phyloP scores from a whole-genome alignment of 2,113 vertebrate species.

The Physeter macrocephalus region DNA sequence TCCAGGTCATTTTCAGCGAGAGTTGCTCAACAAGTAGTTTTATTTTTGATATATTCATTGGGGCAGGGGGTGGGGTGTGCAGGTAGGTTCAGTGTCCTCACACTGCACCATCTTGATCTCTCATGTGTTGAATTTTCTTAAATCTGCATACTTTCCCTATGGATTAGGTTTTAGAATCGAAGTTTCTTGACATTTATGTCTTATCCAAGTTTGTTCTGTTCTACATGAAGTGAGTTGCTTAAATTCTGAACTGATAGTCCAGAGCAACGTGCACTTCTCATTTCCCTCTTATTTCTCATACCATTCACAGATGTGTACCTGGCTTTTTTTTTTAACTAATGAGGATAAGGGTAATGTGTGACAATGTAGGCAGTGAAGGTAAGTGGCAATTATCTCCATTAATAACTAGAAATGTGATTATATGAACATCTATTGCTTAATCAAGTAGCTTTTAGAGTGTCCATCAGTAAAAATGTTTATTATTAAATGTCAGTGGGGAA shows the following conservation, averaged over 20 bases:
- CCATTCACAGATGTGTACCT: constrained; percentile 16
- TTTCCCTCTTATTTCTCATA: not conserved
- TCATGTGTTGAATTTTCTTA: not conserved
- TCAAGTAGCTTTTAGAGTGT: constrained; percentile 64
- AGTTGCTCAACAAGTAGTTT: not conserved
- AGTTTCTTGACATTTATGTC: not conserved
- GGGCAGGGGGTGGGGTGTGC: no score
- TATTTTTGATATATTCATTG: not conserved
- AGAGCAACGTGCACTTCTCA: not conserved
- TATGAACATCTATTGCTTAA: constrained; percentile 50
- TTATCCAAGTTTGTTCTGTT: not conserved
- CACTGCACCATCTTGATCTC: not conserved
- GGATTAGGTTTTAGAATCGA: not conserved
- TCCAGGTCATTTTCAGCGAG: not conserved
- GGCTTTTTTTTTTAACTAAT: constrained; percentile 3
- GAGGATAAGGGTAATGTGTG: constrained; percentile 31
- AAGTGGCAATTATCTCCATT: constrained; percentile 60
- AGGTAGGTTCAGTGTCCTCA: not conserved
- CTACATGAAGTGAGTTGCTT: not conserved
- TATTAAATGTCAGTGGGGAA: constrained; percentile 65
- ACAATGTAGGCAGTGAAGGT: constrained; percentile 28
- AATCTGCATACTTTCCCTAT: not conserved
- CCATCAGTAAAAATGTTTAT: constrained; percentile 73
- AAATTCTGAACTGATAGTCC: not conserved
- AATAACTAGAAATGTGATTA: constrained; percentile 66